phyloP scores from a whole-genome alignment of 2,113 vertebrate species.

The Sigmodon hispidus region DNA sequence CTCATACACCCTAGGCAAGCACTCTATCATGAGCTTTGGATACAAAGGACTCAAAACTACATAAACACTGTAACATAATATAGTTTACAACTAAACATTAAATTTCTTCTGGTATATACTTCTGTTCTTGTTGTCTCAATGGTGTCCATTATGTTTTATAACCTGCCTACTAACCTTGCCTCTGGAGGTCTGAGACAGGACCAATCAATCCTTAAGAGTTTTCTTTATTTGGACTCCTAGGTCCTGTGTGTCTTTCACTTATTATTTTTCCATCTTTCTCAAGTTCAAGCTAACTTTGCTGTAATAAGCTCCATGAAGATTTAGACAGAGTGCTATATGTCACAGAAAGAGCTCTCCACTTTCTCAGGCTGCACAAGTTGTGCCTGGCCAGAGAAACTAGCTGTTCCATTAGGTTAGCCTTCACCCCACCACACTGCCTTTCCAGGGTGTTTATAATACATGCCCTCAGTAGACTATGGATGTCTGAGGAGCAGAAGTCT shows the following conservation, averaged over 20 bases:
- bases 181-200: not conserved
- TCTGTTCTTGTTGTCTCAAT: not conserved
- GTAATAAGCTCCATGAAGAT: not conserved
- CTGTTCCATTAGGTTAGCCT: not conserved
- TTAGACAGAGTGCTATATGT: not conserved
- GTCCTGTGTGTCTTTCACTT: not conserved
- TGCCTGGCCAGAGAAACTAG: not conserved
- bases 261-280: not conserved
- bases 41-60: not conserved
- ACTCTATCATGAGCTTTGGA: not conserved
- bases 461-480: not conserved
- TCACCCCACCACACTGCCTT: not conserved
- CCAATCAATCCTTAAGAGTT: not conserved
- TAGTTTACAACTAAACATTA: not conserved
- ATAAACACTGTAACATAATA: not conserved
- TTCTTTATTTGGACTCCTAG: not conserved
- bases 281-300: not conserved
- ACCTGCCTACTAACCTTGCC: not conserved
- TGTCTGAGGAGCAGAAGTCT: not conserved
- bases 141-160: not conserved
- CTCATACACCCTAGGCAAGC: not conserved
- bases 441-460: fast-evolving
- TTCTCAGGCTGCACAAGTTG: not conserved
- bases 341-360: not conserved
- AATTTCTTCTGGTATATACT: not conserved